A percentile compares a stretch with the other conserved stretches of the same genome.
Evolutionary conservation across 2,797 vertebrate species (phyloP).

Genomic region (Oreortyx pictus): DNA sequence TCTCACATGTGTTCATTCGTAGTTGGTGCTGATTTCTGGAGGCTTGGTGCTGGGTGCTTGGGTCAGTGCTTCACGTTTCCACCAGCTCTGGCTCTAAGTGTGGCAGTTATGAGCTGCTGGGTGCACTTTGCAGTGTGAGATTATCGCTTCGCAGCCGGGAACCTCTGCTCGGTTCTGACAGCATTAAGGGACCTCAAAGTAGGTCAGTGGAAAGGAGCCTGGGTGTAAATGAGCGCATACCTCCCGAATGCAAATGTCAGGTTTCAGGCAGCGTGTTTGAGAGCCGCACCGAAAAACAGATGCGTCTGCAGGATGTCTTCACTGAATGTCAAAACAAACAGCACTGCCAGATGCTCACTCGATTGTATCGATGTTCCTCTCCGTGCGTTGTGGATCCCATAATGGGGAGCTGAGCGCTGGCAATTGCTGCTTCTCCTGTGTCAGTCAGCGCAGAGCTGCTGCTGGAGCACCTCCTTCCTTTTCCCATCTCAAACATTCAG

Average conservation of each 20-base stretch:
- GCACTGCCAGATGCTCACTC: background rate
- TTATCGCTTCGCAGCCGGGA: background rate
- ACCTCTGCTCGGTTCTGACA: background rate
- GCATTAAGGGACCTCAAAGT: constrained; percentile 17
- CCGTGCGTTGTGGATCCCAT: background rate
- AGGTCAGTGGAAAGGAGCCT: constrained; percentile 19
- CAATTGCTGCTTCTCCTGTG: background rate
- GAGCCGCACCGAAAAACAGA: background rate
- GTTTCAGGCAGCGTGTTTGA: constrained; percentile 11
- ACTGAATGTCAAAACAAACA: background rate
- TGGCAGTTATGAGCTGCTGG: background rate
- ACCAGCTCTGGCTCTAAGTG: background rate
- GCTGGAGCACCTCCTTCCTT: background rate
- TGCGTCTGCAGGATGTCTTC: background rate
- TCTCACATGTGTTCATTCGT: rapidly evolving
- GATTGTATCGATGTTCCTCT: background rate
- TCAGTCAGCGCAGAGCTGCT: background rate
- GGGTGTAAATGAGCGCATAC: background rate
- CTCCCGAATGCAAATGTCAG: background rate
- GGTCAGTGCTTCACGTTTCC: background rate
- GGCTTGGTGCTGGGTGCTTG: background rate
- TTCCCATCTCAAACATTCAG: background rate
- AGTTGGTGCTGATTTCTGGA: background rate
- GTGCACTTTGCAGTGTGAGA: background rate
- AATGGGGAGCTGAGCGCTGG: background rate